Evolutionary conservation across 2,113 vertebrate genomes (phyloP).

Genomic region (Nothoprocta pentlandii): DNA sequence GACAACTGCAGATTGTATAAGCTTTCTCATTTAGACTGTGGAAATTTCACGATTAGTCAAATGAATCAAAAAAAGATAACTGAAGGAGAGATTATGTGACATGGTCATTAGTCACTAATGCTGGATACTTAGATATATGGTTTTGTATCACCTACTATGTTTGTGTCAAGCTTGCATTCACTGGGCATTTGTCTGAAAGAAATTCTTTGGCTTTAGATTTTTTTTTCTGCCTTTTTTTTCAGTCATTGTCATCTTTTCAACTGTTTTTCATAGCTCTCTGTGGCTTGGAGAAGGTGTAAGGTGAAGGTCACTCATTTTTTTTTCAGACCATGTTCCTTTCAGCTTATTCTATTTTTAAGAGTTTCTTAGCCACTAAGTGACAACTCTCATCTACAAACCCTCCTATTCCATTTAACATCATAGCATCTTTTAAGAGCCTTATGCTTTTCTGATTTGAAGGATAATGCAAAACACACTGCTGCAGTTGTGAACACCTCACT

Average conservation of each 20-base stretch:
- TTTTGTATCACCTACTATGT: not conserved
- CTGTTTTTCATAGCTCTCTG: not conserved
- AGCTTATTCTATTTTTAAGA: not conserved
- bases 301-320: conserved; percentile 3
- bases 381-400: not conserved
- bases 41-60: conserved; percentile 61
- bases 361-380: conserved; percentile 13
- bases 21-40: conserved; percentile 64
- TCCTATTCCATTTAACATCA: not conserved
- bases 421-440: not conserved
- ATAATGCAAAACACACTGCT: not conserved
- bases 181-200: not conserved
- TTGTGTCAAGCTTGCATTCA: not conserved
- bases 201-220: not conserved
- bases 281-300: not conserved
- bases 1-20: conserved; percentile 63
- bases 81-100: conserved; percentile 41
- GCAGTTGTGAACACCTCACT: not conserved
- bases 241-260: not conserved
- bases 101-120: conserved; percentile 42
- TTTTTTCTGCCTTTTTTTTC: not conserved
- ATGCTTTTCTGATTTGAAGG: not conserved
- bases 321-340: not conserved
- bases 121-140: not conserved
- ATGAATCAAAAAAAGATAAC: conserved; percentile 46